These are phyloP conservation scores for Eupsilia transversa DNA, from an alignment of 2,888 invertebrate species.

Conservation along the genomic window DNA sequence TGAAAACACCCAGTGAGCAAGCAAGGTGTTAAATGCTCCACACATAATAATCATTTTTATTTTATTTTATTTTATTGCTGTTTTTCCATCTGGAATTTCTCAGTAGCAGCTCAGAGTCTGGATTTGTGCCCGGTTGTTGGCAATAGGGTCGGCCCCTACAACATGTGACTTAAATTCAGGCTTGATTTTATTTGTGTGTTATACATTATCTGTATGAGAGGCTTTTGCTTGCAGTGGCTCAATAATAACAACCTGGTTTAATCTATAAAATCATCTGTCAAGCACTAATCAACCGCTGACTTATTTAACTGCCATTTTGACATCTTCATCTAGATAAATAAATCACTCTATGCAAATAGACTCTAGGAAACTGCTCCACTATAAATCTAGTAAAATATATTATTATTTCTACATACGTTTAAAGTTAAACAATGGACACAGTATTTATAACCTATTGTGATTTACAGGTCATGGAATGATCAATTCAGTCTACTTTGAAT, in stretches of 20 bases:
- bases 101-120: background rate
- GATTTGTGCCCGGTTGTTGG: background rate
- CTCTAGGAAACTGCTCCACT: slow-evolving; percentile 20
- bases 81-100: no score
- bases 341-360: slow-evolving; percentile 26
- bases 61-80: no score
- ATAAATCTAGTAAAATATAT: slow-evolving; percentile 31
- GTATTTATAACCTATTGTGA: slow-evolving; percentile 51
- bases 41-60: background rate
- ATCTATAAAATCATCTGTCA: background rate
- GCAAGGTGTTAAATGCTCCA: background rate
- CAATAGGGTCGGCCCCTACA: background rate
- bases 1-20: background rate
- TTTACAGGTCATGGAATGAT: slow-evolving; percentile 30
- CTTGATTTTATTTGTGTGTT: no score
- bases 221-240: background rate
- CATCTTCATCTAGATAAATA: slow-evolving; percentile 7
- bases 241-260: background rate
- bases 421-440: slow-evolving; percentile 35
- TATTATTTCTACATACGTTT: slow-evolving; percentile 23
- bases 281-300: background rate
- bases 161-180: background rate
- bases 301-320: background rate
- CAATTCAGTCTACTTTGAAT: slow-evolving; percentile 33
- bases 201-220: background rate